Base-by-base conservation (phyloP, 1,140 invertebrate genomes). In the Phthorimaea operculella region DNA sequence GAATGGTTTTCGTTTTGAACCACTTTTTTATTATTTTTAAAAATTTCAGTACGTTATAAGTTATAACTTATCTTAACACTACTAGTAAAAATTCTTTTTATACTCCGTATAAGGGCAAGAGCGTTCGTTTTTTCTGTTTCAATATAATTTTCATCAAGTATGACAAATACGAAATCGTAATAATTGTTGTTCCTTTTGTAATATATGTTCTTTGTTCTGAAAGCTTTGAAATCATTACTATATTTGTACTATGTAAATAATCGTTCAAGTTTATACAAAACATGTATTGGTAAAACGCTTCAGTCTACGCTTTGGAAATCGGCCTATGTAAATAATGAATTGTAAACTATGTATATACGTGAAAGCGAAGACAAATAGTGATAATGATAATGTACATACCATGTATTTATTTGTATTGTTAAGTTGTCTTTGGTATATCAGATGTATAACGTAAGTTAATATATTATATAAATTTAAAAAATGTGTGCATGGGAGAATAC, bases 291-390 rank as follows among this genome's bases (percentile, higher is more conserved):
- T 47, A 47, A 3, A 15, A 47, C 15, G n/a, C 11, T 47, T 47
- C 36, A n/a, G 11, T 47, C 44, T 17, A 42, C 39, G 39, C 16
- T 47, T n/a, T 3, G 3, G n/a, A 15, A 1, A 15, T 16, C 8
- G 44, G 16, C 44, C 16, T 51, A 17, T 68, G 58, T 65, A 72
- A 48, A 66, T 71, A 71, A 52, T 52, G 33, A 52, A 55, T 60
- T 76, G 65, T 70, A 70, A 52, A 76, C 33, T 51, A 33, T 56
- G 47, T 49, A 50, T 17, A 49, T 56, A 44, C 67, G 69, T 68
- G 63, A 69, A 62, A 50, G 54, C 61, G 65, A 79, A 82, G 79
- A 82, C 79, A 64, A 51, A 79, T 74, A 82, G 79, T 82, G 76
- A 82, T 74, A 64, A 66, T 63, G 56, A 52, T 57, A 58, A 60